A percentile compares a stretch with the other conserved stretches of the same genome.
Evolutionary conservation across 35 echinoderm and acorn worm genomes (phyloP).

Genomic region (Apostichopus californicus): DNA sequence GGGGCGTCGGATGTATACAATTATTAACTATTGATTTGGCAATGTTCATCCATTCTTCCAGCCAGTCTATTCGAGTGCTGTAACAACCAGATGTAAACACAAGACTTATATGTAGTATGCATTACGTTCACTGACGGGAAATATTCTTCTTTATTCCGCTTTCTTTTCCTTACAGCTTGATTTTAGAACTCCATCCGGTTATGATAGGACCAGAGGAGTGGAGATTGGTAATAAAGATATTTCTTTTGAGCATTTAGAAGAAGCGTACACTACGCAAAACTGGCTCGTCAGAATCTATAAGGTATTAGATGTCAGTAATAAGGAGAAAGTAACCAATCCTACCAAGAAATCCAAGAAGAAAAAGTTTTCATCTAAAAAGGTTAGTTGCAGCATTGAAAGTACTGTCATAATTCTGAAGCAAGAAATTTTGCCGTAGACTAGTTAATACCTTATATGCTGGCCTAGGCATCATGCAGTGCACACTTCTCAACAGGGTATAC

Average conservation of each 20-base stretch:
- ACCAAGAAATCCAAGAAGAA: constrained; percentile 54
- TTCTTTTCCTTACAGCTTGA: constrained; percentile 70
- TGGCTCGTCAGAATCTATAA: constrained; percentile 95
- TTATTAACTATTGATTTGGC: too few relatives aligned
- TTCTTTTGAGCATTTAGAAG: constrained; percentile 86
- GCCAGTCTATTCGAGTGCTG: too few relatives aligned
- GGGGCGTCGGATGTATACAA: too few relatives aligned
- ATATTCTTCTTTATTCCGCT: not conserved
- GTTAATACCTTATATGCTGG: too few relatives aligned
- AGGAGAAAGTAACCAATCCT: constrained; percentile 41
- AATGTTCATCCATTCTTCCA: too few relatives aligned
- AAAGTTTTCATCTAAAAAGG: constrained; percentile 79
- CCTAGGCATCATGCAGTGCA: too few relatives aligned
- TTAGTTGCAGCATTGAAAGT: not conserved
- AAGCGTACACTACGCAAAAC: constrained; percentile 91
- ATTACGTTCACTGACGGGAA: not conserved
- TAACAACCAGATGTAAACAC: too few relatives aligned
- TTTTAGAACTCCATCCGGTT: constrained; percentile 86
- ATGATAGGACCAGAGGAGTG: constrained; percentile 89
- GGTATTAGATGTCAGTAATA: constrained; percentile 79
- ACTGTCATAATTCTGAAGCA: too few relatives aligned
- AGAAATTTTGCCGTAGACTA: too few relatives aligned
- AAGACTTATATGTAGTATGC: too few relatives aligned
- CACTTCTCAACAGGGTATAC: too few relatives aligned
- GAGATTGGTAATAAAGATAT: constrained; percentile 99